Percentiles rank a stretch among this genome's conserved stretches.
These are phyloP conservation scores for Bubalus kerabau DNA, from an alignment of 2,113 vertebrate genomes.

Conservation along the genomic window DNA sequence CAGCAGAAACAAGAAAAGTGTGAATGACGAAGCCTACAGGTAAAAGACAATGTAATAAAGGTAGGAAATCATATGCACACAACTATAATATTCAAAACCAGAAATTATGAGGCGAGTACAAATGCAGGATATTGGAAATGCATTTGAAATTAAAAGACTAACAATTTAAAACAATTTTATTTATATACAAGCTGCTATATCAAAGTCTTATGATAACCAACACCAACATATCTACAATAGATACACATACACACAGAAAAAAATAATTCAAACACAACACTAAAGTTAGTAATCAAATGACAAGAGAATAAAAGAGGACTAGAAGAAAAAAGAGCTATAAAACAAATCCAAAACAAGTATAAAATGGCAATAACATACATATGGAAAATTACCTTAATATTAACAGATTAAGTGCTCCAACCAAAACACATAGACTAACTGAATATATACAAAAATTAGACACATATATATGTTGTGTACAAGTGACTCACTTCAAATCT, in stretches of 20 bases:
- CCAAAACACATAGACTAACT: not conserved
- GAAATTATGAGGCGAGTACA: not conserved
- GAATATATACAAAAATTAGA: not conserved
- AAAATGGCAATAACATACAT: not conserved
- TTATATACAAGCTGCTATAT: not conserved
- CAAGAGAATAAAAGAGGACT: not conserved
- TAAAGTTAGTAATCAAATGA: not conserved
- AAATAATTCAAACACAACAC: not conserved
- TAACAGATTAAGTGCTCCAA: not conserved
- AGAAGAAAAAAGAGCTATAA: not conserved
- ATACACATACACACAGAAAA: not conserved
- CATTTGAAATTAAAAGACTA: not conserved
- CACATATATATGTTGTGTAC: not conserved
- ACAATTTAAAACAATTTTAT: not conserved
- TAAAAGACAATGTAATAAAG: not conserved
- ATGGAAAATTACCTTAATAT: not conserved
- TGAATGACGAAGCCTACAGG: not conserved
- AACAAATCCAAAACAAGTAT: not conserved
- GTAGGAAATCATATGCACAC: not conserved
- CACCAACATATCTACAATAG: not conserved
- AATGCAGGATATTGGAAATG: not conserved
- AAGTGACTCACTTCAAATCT: not conserved
- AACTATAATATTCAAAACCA: not conserved
- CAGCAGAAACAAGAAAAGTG: not conserved
- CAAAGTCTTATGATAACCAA: not conserved